Base-by-base conservation (phyloP, 2,888 invertebrate species). In the Hoplodrina blanda region DNA sequence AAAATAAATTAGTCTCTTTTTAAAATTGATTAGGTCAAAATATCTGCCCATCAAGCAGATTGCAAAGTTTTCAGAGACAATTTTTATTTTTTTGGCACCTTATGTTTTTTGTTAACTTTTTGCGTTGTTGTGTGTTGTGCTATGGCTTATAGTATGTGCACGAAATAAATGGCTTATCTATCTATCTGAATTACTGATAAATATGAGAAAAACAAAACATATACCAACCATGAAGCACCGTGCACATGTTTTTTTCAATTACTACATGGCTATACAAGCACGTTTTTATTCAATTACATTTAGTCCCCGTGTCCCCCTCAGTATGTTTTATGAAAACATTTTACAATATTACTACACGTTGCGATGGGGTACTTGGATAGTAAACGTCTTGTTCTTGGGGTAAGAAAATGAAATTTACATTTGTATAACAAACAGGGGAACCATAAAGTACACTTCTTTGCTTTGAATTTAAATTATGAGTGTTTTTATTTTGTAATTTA, bases 221-320 rank as follows among this genome's bases (percentile, higher is more conserved):
- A 19, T 19, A 19, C 6, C 2, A 37, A 20, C 15, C 19, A 76
- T 54, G n/a, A 65, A 78, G 80, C 71, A 82, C 59, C 25, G 60
- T 55, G 62, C 59, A 73, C 11, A 41, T 82, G 62, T 85, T 83
- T 87, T 85, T 83, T 87, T 82, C 85, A 85, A 88, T 88, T 86
- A 78, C 65, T 54, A 66, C 19, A 60, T 19, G 37, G 80, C 78
- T 70, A 66, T 83, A 88, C 86, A 88, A 84, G 84, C 86, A 84
- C 90, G 90, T 89, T 86, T 86, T 88, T 87, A 93, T 94, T 94
- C 93, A 93, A 93, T 94, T 92, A 88, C 90, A 84, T n/a, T n/a
- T 86, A 88, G 88, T 89, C 86, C 83, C 82, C 81, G 85, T 89
- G 87, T 88, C 88, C 87, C 87, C 88, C 84, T 85, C 87, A 88